Evolutionary conservation across 2,888 invertebrate species (phyloP), one percentile per base, ranked within the genome.

Genomic region (Sesia bembeciformis): DNA sequence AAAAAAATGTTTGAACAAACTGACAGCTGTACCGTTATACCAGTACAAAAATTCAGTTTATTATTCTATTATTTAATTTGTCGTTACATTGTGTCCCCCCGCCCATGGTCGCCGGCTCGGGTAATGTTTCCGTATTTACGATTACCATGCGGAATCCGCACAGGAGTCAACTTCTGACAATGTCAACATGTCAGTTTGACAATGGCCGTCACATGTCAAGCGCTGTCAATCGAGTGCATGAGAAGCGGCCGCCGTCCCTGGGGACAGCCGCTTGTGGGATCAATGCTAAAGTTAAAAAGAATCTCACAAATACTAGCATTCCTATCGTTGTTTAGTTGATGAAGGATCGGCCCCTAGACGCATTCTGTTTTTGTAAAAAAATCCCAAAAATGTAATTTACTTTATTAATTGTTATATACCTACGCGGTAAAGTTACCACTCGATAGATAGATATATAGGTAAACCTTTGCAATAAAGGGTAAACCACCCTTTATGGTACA

Each of bases 11-110:
- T 50, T 23, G 50, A 46, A 46, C 3, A 38, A 51, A 51, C 7
- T 38, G 68, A 74, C 87, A 85, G 88, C 81, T 87, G 87, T 72
- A 60, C 43, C 65, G 51, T 54, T 57, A 60, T 62, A 62, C 58
- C 59, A 42, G 66, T 59, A 68, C 72, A 73, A 70, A 23, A 72
- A 67, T 70, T 65, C 64, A 73, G 72, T 76, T 78, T 76, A 77
- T 79, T 80, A 81, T 85, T 86, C 87, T 74, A 81, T 89, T 89
- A 86, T 89, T 89, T 85, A 87, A 89, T 88, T 87, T 88, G 84
- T 83, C 81, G 81, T 68, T 81, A 73, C 78, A 86, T 89, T 89
- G 84, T 84, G 66, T 54, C 54, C 58, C 56, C 64, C 70, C n/a
- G n/a, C n/a, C 63, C 62, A 62, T 59, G 60, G 40, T 52, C 5